phyloP scores from a whole-genome alignment of 2,888 invertebrate species.

The Diaphora mendica region DNA sequence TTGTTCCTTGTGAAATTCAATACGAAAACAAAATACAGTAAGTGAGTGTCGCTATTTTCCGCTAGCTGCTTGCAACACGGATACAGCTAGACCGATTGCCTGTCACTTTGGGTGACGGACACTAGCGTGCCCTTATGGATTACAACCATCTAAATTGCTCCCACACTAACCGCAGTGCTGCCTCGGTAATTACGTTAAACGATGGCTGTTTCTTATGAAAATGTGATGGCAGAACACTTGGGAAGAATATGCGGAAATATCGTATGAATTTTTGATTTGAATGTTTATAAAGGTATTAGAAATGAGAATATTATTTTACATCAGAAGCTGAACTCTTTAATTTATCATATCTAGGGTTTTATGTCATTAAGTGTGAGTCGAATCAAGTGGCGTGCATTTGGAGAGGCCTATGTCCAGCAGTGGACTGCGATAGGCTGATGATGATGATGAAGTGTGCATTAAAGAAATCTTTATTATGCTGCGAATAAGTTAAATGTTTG shows the following conservation, averaged over 20 bases:
- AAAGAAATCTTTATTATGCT: background rate
- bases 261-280: background rate
- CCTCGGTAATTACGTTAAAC: slow-evolving; percentile 17
- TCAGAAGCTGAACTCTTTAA: background rate
- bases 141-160: slow-evolving; percentile 15
- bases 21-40: background rate
- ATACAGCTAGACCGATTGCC: slow-evolving; percentile 47
- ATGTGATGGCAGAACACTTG: background rate
- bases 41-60: slow-evolving; percentile 18
- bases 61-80: slow-evolving; percentile 18
- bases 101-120: slow-evolving; percentile 40
- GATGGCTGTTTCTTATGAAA: background rate
- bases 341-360: background rate
- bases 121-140: slow-evolving; percentile 22
- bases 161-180: slow-evolving; percentile 17
- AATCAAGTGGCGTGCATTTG: too few species aligned
- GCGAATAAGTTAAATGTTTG: background rate
- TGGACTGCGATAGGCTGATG: too few species aligned
- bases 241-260: background rate
- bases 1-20: background rate
- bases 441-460: background rate
- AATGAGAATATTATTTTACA: background rate
- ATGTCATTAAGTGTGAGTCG: too few species aligned
- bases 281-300: background rate
- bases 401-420: too few species aligned